These are phyloP conservation scores for Nemotelus pantherinus DNA, from an alignment of 2,888 invertebrate species.

Conservation along the genomic window DNA sequence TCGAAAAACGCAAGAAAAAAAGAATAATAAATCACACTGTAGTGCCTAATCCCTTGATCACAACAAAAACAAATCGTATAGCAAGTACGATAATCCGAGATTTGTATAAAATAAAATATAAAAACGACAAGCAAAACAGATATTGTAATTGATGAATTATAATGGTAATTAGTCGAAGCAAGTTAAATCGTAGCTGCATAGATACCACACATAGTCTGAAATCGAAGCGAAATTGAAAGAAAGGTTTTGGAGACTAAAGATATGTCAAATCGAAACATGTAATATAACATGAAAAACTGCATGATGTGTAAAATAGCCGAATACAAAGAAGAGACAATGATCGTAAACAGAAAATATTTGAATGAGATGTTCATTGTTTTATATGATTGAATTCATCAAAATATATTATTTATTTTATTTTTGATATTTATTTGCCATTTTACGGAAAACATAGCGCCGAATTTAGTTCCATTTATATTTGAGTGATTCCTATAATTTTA, in stretches of 20 bases:
- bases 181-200: constrained; percentile 13
- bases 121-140: constrained; percentile 42
- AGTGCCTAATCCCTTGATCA: constrained; percentile 57
- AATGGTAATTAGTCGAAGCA: constrained; percentile 8
- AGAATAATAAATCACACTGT: constrained; percentile 55
- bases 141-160: constrained; percentile 34
- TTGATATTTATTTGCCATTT: constrained; percentile 15
- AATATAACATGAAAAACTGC: neutral
- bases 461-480: constrained; percentile 20
- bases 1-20: constrained; percentile 42
- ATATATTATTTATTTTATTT: neutral
- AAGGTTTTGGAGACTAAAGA: neutral
- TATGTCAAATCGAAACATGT: no score
- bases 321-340: neutral
- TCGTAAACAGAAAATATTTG: neutral
- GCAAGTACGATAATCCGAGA: constrained; percentile 8
- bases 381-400: neutral
- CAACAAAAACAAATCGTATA: constrained; percentile 37
- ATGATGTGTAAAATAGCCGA: neutral
- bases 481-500: constrained; percentile 13
- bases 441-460: constrained; percentile 12
- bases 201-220: constrained; percentile 10
- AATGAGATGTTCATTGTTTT: neutral
- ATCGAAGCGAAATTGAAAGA: neutral
- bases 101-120: constrained; percentile 53